Evolutionary conservation across 2,797 vertebrate genomes (phyloP).

Genomic region (Megaceryle alcyon): DNA sequence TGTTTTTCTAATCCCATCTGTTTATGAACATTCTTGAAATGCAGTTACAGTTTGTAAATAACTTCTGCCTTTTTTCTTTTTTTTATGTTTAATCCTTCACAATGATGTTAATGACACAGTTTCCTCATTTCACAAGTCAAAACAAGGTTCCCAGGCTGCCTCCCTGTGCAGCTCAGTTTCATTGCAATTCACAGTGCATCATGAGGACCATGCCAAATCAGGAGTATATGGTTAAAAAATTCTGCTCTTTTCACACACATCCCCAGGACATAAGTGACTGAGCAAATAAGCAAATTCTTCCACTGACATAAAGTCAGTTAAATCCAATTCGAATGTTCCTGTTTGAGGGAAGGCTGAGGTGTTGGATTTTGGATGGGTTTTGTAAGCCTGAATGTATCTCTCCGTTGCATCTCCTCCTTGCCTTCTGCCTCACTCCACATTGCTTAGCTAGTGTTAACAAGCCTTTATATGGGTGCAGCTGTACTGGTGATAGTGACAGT

Average conservation of each 20-base stretch:
- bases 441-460: background rate
- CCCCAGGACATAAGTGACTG: background rate
- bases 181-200: background rate
- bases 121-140: constrained; percentile 1
- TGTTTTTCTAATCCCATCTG: constrained; percentile 46
- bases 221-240: background rate
- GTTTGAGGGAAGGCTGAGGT: background rate
- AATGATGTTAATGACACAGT: background rate
- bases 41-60: constrained; percentile 52
- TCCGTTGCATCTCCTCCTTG: background rate
- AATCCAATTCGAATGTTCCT: background rate
- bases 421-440: background rate
- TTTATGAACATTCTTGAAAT: constrained; percentile 37
- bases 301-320: background rate
- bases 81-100: background rate
- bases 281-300: background rate
- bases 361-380: background rate
- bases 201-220: background rate
- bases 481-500: background rate
- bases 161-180: background rate
- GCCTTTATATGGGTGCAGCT: background rate
- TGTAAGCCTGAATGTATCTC: background rate
- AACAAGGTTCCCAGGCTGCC: background rate
- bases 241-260: background rate
- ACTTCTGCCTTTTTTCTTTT: background rate